Evolutionary conservation across 2,888 invertebrate genomes (phyloP), one percentile per base, ranked within the genome.

Genomic region (Plemyria rubiginata): DNA sequence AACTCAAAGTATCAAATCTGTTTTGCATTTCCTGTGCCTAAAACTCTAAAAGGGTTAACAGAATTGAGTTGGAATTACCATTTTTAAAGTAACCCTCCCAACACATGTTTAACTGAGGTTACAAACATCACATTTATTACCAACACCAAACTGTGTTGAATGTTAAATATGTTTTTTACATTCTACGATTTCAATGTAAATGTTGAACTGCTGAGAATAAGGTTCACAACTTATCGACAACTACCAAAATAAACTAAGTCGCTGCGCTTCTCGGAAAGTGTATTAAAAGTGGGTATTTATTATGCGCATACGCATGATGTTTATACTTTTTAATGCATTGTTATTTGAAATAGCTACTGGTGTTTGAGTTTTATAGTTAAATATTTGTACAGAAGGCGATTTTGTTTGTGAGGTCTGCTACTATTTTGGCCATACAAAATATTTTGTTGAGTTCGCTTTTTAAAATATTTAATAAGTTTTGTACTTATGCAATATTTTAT

Each of bases 271-370:
- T 78, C 62, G 68, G 81, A 80, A 83, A 79, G 77, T 71, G 70
- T 75, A 77, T 81, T 76, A 79, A 79, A 81, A 77, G 79, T 78
- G 73, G 73, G 75, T 78, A 78, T 83, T 82, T 81, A 80, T 78
- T 81, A 79, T 81, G 80, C 78, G 73, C 74, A 73, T 74, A 72
- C 72, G 75, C 71, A 74, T 70, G 70, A 3, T 79, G 82, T 84
- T 84, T 83, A 82, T 80, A 80, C 76, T 79, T 80, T 82, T 77
- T 75, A 81, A 79, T 79, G 77, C 75, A 83, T 82, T 80, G 82
- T 84, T 84, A 76, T 76, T 78, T 76, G 74, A 75, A 74, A 73
- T 74, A 68, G 85, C 84, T 83, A 84, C 85, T 80, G 80, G 83
- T 82, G 78, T 82, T 84, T 81, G 74, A 78, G 75, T 80, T 78